Evolutionary conservation across 2,797 vertebrate genomes (phyloP).

Genomic region (Sebastes matsubarae): DNA sequence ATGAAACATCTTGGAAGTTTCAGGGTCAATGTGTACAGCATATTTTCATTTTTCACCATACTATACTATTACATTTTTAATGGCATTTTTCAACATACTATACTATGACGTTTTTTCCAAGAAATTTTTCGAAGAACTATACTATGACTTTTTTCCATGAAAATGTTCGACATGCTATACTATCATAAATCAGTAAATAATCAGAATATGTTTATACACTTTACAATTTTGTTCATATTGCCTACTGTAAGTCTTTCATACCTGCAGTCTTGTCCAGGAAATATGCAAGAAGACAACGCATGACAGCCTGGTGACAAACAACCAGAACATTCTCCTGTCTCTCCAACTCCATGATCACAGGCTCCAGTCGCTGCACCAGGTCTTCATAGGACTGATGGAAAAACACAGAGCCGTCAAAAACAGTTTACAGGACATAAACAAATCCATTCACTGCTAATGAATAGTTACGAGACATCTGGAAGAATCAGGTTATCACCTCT

Average conservation of each 20-base stretch:
- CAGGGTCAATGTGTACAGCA: neutral
- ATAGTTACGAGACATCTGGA: neutral
- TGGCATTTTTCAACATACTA: too few species aligned
- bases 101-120: too few species aligned
- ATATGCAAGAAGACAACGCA: conserved; percentile 97
- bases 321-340: conserved; percentile 96
- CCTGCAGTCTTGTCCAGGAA: conserved; percentile 97
- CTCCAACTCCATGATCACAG: conserved; percentile 98
- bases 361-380: conserved; percentile 95
- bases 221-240: neutral
- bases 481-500: conserved; percentile 82
- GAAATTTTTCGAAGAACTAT: too few species aligned
- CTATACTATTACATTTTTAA: too few species aligned
- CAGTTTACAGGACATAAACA: neutral
- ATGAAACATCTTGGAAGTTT: neutral
- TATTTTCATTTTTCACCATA: neutral
- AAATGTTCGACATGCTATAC: too few species aligned
- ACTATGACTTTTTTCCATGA: too few species aligned
- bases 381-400: conserved; percentile 93
- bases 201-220: neutral
- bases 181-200: neutral
- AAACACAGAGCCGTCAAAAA: conserved; percentile 4
- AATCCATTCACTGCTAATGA: neutral
- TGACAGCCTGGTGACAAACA: conserved; percentile 96
- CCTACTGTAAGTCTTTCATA: conserved; percentile 40